A percentile compares a stretch with the other conserved stretches of the same genome.
These are phyloP conservation scores for Sphenodon punctatus DNA, from an alignment of 2,797 vertebrate genomes.

Conservation along the genomic window DNA sequence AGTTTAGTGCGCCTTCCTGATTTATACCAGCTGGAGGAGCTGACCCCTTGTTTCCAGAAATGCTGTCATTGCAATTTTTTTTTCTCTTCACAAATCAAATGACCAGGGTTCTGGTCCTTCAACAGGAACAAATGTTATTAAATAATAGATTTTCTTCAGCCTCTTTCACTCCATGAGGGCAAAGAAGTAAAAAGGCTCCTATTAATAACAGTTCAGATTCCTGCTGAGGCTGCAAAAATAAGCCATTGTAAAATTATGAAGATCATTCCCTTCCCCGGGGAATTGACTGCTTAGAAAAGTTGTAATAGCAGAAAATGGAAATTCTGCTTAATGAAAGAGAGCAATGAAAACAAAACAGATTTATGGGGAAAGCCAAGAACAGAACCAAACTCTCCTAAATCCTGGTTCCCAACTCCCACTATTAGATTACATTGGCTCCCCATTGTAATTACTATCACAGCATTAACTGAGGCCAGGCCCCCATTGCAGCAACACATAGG, in stretches of 20 bases:
- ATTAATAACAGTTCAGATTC: conserved; percentile 65
- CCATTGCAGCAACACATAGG: no score
- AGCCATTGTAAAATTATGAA: conserved; percentile 72
- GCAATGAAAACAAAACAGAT: conserved; percentile 73
- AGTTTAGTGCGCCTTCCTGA: not conserved
- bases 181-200: conserved; percentile 67
- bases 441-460: no score
- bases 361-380: no score
- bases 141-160: conserved; percentile 59
- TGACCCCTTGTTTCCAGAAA: not conserved
- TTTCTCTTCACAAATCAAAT: conserved; percentile 45
- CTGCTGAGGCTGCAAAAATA: conserved; percentile 74
- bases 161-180: conserved; percentile 42
- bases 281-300: conserved; percentile 73
- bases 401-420: no score
- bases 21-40: not conserved
- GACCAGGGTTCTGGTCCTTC: conserved; percentile 50
- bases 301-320: conserved; percentile 57
- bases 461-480: no score
- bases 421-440: no score
- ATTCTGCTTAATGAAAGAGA: conserved; percentile 74
- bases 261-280: conserved; percentile 64
- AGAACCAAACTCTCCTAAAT: no score
- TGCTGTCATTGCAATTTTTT: not conserved
- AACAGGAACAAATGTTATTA: conserved; percentile 66